A percentile compares a stretch with the other conserved stretches of the same genome.
Conservation (phyloP, 2,888 invertebrate species). For the Drosophila merina region DNA sequence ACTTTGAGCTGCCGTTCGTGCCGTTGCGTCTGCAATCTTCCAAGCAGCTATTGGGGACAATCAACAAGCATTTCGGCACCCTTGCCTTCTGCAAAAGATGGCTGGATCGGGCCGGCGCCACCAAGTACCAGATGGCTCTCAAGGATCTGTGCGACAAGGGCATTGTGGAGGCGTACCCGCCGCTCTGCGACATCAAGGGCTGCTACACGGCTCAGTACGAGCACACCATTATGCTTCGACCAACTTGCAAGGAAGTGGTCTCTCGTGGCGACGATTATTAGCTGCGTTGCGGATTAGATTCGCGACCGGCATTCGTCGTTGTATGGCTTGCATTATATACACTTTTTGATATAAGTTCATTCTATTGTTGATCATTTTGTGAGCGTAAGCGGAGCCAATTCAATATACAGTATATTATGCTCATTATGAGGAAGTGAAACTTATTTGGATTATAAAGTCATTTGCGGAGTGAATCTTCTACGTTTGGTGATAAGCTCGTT, state of each 20-base stretch:
- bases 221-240: constrained; percentile 98
- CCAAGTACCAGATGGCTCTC: constrained; percentile 98
- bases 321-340: constrained; percentile 48
- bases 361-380: constrained; percentile 61
- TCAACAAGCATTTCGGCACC: constrained; percentile 98
- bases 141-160: constrained; percentile 99
- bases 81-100: constrained; percentile 99
- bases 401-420: constrained; percentile 41
- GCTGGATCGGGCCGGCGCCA: constrained; percentile 98
- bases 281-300: not conserved
- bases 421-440: constrained; percentile 8
- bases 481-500: constrained; percentile 44
- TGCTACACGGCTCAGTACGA: constrained; percentile 99
- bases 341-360: constrained; percentile 61
- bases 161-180: constrained; percentile 99
- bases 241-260: constrained; percentile 99
- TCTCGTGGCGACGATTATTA: constrained; percentile 97
- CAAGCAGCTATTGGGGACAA: constrained; percentile 94
- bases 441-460: not conserved
- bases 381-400: constrained; percentile 32
- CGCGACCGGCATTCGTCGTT: constrained; percentile 11
- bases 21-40: constrained; percentile 96
- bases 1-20: constrained; percentile 96
- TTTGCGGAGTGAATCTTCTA: not conserved
- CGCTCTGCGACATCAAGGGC: constrained; percentile 97